Base-by-base conservation (phyloP, 2,797 vertebrate genomes). In the Siniperca scherzeri region DNA sequence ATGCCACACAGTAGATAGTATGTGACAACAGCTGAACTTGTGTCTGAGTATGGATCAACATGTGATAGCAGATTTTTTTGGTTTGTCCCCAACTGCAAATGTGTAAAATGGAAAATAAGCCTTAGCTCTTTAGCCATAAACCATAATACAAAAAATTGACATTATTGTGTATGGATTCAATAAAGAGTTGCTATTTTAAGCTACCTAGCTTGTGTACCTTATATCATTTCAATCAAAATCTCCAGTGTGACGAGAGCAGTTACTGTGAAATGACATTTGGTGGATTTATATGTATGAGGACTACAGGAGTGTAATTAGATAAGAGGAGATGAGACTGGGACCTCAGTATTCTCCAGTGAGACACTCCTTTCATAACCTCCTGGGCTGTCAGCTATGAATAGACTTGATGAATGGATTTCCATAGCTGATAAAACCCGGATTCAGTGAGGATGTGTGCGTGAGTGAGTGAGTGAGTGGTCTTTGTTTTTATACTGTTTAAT, bases 141-240 rank as follows among this genome's bases (percentile, higher is more conserved):
- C 71, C 67, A 67, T 71, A 44, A 33, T 60, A 69, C 78, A 84
- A 71, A 80, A 79, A 86, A 30, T 30, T 30, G 30, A 30, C 30
- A 30, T 30, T 30, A 69, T 62, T 88, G 71, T 87, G 79, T 89
- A 70, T 80, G 87, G 70, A 88, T 93, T 92, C 80, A 94, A 92
- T 93, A 93, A 94, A 95, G 66, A 91, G 44, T 90, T 79, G 42
- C 69, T 92, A 91, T 94, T 94, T 94, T 90, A 82, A 85, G 79
- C 72, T 87, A 90, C 46, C 70, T 6, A 36, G 38, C 19, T 73
- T 83, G 74, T 86, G 72, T 74, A 61, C 44, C 12, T 82, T 52
- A 33, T 88, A 57, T 87, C 5, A 73, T 83, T 87, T 82, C 16
- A 59, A 27, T 74, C 52, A 44, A 65, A 77, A 40, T 53, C 50